Conservation (phyloP, 2,888 invertebrate species). For the Branchellion lobata region DNA sequence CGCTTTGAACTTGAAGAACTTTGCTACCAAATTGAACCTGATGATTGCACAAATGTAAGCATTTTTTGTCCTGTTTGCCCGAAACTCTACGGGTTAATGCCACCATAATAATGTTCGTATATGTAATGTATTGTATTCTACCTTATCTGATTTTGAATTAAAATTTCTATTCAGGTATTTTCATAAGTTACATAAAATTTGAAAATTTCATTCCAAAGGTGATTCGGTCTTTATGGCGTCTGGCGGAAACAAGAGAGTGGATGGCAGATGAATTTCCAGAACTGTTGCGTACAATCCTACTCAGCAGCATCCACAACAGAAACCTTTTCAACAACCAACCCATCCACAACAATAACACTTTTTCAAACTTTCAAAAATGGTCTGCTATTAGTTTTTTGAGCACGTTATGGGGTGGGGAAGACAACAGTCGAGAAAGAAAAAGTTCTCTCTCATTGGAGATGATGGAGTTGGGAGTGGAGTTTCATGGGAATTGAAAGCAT, state of each 20-base stretch:
- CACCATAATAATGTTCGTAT: too few relatives aligned
- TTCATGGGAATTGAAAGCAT: too few relatives aligned
- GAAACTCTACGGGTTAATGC: too few relatives aligned
- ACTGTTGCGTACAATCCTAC: slow-evolving; percentile 4
- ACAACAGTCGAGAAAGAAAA: not conserved
- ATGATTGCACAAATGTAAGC: slow-evolving; percentile 28
- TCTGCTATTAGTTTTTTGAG: slow-evolving; percentile 3
- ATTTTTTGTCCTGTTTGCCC: not conserved
- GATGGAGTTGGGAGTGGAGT: slow-evolving; percentile 30
- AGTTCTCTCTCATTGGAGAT: slow-evolving; percentile 20
- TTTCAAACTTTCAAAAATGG: slow-evolving; percentile 3
- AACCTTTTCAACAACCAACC: not conserved
- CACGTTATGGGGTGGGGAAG: not conserved
- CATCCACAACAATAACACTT: not conserved
- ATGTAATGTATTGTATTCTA: too few relatives aligned
- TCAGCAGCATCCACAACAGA: slow-evolving; percentile 27
- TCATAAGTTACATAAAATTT: too few relatives aligned
- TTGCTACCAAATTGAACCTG: slow-evolving; percentile 27
- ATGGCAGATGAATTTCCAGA: slow-evolving; percentile 12
- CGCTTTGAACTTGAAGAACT: slow-evolving; percentile 28
- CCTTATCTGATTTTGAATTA: too few relatives aligned
- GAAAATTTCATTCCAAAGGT: too few relatives aligned
- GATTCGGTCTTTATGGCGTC: slow-evolving; percentile 12
- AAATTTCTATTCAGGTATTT: too few relatives aligned
- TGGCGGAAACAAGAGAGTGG: not conserved